A percentile compares a stretch with the other conserved stretches of the same genome.
phyloP scores from a whole-genome alignment of 2,113 vertebrate species.

The Oncorhynchus nerka region DNA sequence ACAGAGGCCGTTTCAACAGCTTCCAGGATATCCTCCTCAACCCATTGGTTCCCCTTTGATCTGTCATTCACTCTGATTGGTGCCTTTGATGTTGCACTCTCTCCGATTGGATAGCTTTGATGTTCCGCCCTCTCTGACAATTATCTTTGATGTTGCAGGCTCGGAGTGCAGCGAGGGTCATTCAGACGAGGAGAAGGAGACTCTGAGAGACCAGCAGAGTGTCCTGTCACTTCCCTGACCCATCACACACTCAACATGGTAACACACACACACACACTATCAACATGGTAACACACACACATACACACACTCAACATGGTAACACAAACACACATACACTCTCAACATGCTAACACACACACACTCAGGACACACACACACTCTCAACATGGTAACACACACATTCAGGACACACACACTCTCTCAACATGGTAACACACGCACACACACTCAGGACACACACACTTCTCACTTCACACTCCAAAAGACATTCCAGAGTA shows the following conservation, averaged over 20 bases:
- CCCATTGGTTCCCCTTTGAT: neutral
- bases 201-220: constrained; percentile 70
- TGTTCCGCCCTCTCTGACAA: constrained; percentile 15
- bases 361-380: no score
- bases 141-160: constrained; percentile 53
- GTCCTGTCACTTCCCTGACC: constrained; percentile 73
- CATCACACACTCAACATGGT: neutral
- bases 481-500: no score
- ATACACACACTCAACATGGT: no score
- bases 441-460: no score
- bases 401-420: no score
- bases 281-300: no score
- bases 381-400: no score
- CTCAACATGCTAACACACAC: no score
- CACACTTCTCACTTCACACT: neutral
- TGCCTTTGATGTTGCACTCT: neutral
- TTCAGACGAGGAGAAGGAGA: constrained; percentile 67
- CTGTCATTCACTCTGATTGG: neutral
- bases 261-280: neutral
- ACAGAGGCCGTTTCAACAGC: neutral
- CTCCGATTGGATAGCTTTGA: neutral
- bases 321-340: no score
- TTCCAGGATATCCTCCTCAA: constrained; percentile 5
- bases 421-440: no score
- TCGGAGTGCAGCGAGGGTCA: constrained; percentile 60